Base-by-base conservation (phyloP, 2,888 invertebrate genomes). In the Hoplodrina blanda region DNA sequence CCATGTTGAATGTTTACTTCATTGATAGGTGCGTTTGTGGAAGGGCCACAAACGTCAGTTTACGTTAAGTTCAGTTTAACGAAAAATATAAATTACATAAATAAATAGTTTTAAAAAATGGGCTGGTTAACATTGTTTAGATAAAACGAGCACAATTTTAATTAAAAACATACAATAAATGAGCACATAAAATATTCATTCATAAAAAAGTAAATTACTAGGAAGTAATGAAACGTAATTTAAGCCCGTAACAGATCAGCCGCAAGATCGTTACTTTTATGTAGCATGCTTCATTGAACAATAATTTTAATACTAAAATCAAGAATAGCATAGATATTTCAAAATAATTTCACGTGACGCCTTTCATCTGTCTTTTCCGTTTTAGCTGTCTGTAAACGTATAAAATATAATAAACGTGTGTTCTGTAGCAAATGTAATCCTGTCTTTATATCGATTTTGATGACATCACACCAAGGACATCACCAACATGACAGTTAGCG, bases 1-100 rank as follows among this genome's bases (percentile, higher is more conserved):
- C 96, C 96, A 96, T 96, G 93, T 96, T 96, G 95, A 95, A 94
- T 96, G 95, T 96, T 96, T 96, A 95, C 95, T 93, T 94, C 94
- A 89, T 85, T 87, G 84, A 82, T 78, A 79, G 81, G 78, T 80
- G 84, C 84, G 80, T 82, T 82, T 79, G 73, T 75, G 67, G 69
- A 74, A 70, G 52, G 52, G 64, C 63, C 62, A 63, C 62, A 74
- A 78, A 85, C 53, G 84, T 85, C 83, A 79, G 55, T 63, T 70
- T 55, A 13, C 2, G 1, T 25, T 61, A 20, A 13, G 17, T 61
- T 37, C 15, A 60, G n/a, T 78, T 19, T 61, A 77, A 81, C 37
- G 76, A 60, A 80, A 54, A 70, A 55, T n/a, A 46, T 3, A 20
- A 11, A 46, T 59, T 15, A 2, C 10, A 46, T 46, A 1, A 46